Conservation (phyloP, 2,113 vertebrate species). For the Onychorhynchus coronatus region DNA sequence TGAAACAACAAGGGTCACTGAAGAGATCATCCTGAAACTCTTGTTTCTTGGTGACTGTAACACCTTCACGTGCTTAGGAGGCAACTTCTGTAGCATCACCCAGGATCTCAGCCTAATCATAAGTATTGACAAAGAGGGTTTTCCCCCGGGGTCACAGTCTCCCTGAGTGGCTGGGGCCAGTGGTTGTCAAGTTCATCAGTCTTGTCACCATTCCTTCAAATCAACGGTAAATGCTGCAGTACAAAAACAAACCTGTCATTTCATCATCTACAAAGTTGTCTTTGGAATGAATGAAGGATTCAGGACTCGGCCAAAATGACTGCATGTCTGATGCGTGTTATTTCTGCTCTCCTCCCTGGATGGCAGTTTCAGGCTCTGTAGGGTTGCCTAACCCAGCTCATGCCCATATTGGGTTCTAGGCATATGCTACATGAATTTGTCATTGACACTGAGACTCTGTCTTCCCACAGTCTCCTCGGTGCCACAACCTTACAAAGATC, state of each 20-base stretch:
- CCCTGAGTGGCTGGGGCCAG: background rate
- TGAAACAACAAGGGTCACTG: background rate
- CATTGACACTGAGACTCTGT: background rate
- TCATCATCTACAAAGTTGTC: background rate
- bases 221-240: background rate
- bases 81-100: background rate
- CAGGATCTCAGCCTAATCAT: background rate
- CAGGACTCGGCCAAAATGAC: background rate
- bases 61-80: background rate
- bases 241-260: background rate
- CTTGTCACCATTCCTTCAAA: background rate
- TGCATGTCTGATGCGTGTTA: background rate
- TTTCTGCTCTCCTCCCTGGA: background rate
- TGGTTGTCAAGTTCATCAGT: background rate
- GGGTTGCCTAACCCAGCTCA: background rate
- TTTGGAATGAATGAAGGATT: background rate
- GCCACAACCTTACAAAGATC: background rate
- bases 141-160: background rate
- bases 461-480: background rate
- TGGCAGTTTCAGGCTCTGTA: background rate
- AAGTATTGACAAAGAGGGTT: fast-evolving
- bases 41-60: background rate
- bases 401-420: background rate
- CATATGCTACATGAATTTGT: background rate
- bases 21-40: background rate